Evolutionary conservation across 2,113 vertebrate genomes (phyloP).

Genomic region (Poicephalus gulielmi): DNA sequence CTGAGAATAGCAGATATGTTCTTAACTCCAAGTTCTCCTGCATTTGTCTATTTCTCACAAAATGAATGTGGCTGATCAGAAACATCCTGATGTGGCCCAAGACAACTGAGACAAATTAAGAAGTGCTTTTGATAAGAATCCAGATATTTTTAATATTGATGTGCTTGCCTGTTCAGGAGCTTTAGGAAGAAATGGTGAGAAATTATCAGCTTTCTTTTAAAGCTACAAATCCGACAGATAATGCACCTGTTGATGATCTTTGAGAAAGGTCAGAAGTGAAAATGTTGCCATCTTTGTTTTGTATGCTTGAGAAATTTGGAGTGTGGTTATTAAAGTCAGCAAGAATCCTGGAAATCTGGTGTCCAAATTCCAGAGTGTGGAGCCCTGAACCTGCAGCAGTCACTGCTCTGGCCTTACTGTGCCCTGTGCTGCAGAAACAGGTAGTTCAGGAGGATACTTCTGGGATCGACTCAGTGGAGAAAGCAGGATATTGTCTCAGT

Average conservation of each 20-base stretch:
- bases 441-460: not conserved
- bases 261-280: not conserved
- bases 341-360: not conserved
- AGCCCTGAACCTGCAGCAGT: not conserved
- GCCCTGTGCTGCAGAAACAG: not conserved
- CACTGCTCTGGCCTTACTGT: not conserved
- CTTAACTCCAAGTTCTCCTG: constrained; percentile 69
- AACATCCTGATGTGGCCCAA: not conserved
- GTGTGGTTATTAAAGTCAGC: not conserved
- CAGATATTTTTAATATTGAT: not conserved
- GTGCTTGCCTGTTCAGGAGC: not conserved
- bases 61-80: constrained; percentile 6
- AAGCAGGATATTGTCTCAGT: not conserved
- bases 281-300: not conserved
- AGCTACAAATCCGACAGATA: not conserved
- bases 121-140: not conserved
- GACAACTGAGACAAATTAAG: not conserved
- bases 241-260: not conserved
- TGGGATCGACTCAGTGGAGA: not conserved
- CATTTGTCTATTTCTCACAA: constrained; percentile 72
- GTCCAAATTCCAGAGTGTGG: not conserved
- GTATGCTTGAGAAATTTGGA: not conserved
- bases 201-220: not conserved
- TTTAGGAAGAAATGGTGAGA: constrained; percentile 25
- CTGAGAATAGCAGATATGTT: not conserved